A percentile compares a stretch with the other conserved stretches of the same genome.
phyloP scores from a whole-genome alignment of 1,140 invertebrate species.

The Drosophila sp. region DNA sequence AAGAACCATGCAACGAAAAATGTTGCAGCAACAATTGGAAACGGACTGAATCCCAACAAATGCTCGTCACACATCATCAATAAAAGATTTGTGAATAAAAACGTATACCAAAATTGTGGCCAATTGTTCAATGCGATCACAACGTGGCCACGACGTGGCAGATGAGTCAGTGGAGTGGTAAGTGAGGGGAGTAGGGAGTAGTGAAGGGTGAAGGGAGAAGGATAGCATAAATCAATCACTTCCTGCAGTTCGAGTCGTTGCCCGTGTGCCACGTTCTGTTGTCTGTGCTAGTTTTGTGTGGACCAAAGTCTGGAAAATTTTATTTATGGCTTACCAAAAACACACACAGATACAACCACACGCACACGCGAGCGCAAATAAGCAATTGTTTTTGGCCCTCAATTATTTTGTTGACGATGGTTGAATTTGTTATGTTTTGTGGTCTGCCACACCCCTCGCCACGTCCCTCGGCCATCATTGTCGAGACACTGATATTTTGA shows the following conservation, averaged over 20 bases:
- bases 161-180: background rate
- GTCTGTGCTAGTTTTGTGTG: conserved; percentile 29
- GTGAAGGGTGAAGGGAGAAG: background rate
- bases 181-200: background rate
- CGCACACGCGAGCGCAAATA: conserved; percentile 3
- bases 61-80: conserved; percentile 77
- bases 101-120: conserved; percentile 68
- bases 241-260: conserved; percentile 71
- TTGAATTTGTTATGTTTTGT: conserved; percentile 69
- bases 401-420: conserved; percentile 44
- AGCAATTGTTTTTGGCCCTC: conserved; percentile 44
- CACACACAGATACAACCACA: conserved; percentile 10
- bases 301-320: conserved; percentile 52
- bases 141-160: conserved; percentile 18
- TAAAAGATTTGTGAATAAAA: conserved; percentile 71
- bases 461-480: background rate
- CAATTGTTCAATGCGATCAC: conserved; percentile 46
- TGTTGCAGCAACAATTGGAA: conserved; percentile 36
- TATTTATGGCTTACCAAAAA: conserved; percentile 64
- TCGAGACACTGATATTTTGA: conserved; percentile 24
- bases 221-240: conserved; percentile 77
- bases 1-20: conserved; percentile 25
- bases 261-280: conserved; percentile 14
- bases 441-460: conserved; percentile 18
- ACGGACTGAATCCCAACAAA: conserved; percentile 40